Conservation (phyloP, 2,797 vertebrate species). For the Cirrhinus mrigala region DNA sequence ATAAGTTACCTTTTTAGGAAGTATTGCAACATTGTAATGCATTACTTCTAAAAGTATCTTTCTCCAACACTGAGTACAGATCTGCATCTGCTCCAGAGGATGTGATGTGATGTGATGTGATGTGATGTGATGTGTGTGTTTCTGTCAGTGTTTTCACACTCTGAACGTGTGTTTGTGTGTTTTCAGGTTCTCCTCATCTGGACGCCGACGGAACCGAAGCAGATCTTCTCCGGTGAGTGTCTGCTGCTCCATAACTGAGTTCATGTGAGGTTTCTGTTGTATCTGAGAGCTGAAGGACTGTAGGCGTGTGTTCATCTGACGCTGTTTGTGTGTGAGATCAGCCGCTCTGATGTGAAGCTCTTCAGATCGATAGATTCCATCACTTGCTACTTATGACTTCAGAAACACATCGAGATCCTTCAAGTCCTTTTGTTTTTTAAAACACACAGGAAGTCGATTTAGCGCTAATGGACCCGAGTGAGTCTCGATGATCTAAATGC, state of each 20-base stretch:
- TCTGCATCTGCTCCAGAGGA: too few species aligned
- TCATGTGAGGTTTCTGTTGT: not conserved
- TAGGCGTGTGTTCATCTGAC: not conserved
- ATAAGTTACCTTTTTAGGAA: too few species aligned
- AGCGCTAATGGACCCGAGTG: not conserved
- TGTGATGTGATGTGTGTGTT: too few species aligned
- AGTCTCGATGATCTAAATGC: not conserved
- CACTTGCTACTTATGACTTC: not conserved
- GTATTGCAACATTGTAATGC: too few species aligned
- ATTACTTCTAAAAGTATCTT: too few species aligned
- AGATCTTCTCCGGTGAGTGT: constrained; percentile 11
- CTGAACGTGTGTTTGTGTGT: constrained; percentile 1
- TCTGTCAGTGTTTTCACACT: too few species aligned
- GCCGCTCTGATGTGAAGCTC: not conserved
- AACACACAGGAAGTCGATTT: not conserved
- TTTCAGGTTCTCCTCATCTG: not conserved
- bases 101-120: too few species aligned
- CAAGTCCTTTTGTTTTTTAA: not conserved
- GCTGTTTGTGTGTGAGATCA: not conserved
- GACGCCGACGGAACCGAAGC: not conserved
- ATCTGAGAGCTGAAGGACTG: not conserved
- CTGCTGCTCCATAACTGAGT: too few species aligned
- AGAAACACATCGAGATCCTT: not conserved
- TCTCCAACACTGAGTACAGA: too few species aligned
- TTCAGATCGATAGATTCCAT: not conserved